A percentile compares a stretch with the other conserved stretches of the same genome.
phyloP scores from a whole-genome alignment of 2,113 vertebrate genomes.

The Gasterosteus aculeatus region DNA sequence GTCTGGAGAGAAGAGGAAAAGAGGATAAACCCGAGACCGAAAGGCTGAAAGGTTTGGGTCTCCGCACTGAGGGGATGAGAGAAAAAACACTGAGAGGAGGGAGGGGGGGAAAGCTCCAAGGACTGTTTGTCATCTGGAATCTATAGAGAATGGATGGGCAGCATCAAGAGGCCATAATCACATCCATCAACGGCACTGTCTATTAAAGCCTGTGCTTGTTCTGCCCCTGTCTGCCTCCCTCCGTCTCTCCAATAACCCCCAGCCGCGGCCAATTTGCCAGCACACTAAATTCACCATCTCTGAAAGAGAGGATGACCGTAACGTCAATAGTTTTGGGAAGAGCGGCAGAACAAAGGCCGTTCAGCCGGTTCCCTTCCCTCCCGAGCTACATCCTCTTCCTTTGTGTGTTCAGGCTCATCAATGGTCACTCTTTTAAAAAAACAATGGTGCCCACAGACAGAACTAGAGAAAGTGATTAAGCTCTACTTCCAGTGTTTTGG shows the following conservation, averaged over 20 bases:
- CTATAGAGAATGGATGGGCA: slow-evolving; percentile 70
- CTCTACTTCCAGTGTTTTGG: not conserved
- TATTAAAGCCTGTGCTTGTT: slow-evolving; percentile 59
- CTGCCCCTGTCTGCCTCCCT: slow-evolving; percentile 48
- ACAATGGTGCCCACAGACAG: slow-evolving; percentile 1
- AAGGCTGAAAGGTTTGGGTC: slow-evolving; percentile 29
- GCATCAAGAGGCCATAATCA: slow-evolving; percentile 70
- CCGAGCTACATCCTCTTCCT: slow-evolving; percentile 5
- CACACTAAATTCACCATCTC: slow-evolving; percentile 58
- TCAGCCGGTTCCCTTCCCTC: slow-evolving; percentile 10
- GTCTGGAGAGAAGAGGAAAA: slow-evolving; percentile 19
- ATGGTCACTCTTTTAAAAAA: not conserved
- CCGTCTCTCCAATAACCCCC: slow-evolving; percentile 43
- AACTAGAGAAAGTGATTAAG: not conserved
- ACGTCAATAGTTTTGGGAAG: slow-evolving; percentile 42
- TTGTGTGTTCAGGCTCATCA: slow-evolving; percentile 23
- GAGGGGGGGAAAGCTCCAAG: slow-evolving; percentile 40
- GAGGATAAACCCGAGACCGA: slow-evolving; percentile 45
- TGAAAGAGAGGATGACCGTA: slow-evolving; percentile 48
- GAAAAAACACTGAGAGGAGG: slow-evolving; percentile 20
- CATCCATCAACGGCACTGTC: slow-evolving; percentile 69
- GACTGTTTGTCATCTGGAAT: slow-evolving; percentile 76
- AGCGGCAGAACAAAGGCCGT: slow-evolving; percentile 37
- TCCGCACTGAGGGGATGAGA: slow-evolving; percentile 33
- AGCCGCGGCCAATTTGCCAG: slow-evolving; percentile 55